phyloP scores from a whole-genome alignment of 2,113 vertebrate genomes.

The Nesoenas mayeri region DNA sequence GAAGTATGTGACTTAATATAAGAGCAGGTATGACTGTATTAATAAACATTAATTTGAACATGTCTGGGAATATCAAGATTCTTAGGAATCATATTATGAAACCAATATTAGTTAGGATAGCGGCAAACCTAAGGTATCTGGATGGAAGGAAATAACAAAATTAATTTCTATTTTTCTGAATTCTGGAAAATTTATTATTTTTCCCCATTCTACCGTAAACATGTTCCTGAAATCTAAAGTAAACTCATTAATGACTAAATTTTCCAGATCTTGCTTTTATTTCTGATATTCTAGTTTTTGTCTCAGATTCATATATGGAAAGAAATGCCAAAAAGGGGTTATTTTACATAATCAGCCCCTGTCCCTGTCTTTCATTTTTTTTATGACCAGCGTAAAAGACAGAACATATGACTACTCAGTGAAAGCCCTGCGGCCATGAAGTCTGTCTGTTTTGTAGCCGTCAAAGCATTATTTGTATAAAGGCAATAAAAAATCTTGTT shows the following conservation, averaged over 20 bases:
- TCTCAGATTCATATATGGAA: not conserved
- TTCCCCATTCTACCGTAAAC: not conserved
- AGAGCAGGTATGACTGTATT: not conserved
- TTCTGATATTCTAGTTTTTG: not conserved
- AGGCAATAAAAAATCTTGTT: constrained; percentile 27
- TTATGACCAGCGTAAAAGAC: not conserved
- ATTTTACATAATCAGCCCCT: constrained; percentile 22
- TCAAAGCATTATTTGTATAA: constrained; percentile 33
- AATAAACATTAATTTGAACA: not conserved
- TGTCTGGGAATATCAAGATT: not conserved
- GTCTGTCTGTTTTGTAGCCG: not conserved
- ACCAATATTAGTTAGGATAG: not conserved
- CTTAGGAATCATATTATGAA: not conserved
- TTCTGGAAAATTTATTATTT: not conserved
- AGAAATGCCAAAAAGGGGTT: not conserved
- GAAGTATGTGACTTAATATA: not conserved
- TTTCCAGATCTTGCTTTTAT: not conserved
- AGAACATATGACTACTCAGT: not conserved
- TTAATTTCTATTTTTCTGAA: not conserved
- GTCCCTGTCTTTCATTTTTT: not conserved
- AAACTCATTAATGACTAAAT: not conserved
- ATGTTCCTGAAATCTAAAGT: not conserved
- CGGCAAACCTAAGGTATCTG: not conserved
- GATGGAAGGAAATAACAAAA: not conserved
- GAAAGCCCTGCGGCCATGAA: not conserved